phyloP scores from a whole-genome alignment of 2,113 vertebrate genomes.

The Limanda limanda region DNA sequence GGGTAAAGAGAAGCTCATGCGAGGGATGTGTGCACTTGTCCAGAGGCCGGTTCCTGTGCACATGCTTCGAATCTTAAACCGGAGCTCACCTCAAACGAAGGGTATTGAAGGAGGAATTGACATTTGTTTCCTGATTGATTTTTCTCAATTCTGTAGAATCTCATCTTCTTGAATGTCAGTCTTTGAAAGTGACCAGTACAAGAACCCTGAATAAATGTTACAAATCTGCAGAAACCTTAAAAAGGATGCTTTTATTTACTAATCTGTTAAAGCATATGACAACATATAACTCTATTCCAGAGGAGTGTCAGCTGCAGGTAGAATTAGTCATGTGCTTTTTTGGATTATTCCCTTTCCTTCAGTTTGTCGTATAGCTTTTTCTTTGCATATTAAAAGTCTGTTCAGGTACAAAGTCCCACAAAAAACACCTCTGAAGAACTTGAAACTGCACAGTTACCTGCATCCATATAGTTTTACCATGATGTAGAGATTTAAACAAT shows the following conservation, averaged over 20 bases:
- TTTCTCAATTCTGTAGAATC: neutral
- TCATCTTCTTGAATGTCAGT: neutral
- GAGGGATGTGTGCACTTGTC: slow-evolving; percentile 73
- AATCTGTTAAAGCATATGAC: neutral
- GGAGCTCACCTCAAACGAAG: slow-evolving; percentile 69
- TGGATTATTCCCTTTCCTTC: too few species aligned
- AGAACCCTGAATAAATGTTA: too few species aligned
- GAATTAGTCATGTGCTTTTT: neutral
- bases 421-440: too few species aligned
- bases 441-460: too few species aligned
- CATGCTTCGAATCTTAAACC: slow-evolving; percentile 78
- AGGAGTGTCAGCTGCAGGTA: neutral
- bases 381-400: too few species aligned
- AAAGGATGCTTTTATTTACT: neutral
- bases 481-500: too few species aligned
- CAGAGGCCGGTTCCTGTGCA: slow-evolving; percentile 67
- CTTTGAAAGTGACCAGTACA: neutral
- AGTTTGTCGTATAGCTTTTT: too few species aligned
- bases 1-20: slow-evolving; percentile 80
- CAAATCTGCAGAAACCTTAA: too few species aligned
- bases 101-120: slow-evolving; percentile 52
- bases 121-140: slow-evolving; percentile 20
- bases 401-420: too few species aligned
- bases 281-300: neutral
- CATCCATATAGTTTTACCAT: too few species aligned